Evolutionary conservation across 2,888 invertebrate genomes (phyloP), one percentile per base, ranked within the genome.

Genomic region (Orthosia gothica): DNA sequence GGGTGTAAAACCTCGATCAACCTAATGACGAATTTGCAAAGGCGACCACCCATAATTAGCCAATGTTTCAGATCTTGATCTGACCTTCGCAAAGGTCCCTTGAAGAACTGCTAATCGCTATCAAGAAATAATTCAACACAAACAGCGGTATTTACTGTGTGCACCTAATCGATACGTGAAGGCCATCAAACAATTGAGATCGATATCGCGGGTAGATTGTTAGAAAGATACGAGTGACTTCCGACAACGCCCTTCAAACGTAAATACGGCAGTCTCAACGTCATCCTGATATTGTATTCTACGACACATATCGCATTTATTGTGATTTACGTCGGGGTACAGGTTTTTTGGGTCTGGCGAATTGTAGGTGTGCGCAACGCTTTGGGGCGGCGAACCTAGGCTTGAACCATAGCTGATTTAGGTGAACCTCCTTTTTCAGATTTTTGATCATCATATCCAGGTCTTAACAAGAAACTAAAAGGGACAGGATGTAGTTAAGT

Each of bases 171-270:
- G 18, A 61, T 74, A 73, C 26, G 9, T 58, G 52, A 45, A 68
- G 63, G 76, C 54, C 58, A 68, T 76, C 49, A 76, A 63, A 50
- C 54, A 74, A 62, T 78, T 76, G 26, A 67, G 63, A 76, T 78
- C 76, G 54, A 68, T 78, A 81, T 76, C 76, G 49, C 58, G 18
- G 45, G 16, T 54, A 23, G 76, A 64, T 81, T 81, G 57, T 63
- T 32, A 50, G 57, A 81, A 68, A 63, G 68, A 78, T 81, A 68
- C 12, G n/a, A 50, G 23, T 0, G 16, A 26, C 20, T 65, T 50
- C 26, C 45, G 26, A n/a, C 23, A 73, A 54, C 16, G 18, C 18
- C 20, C 18, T 20, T 20, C 15, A 45, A n/a, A 58, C 5, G 52
- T 7, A 26, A 59, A 74, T 59, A 64, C 79, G 50, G 50, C 26